Conservation (phyloP, 1,140 invertebrate genomes). For the Drosophila mauritiana region DNA sequence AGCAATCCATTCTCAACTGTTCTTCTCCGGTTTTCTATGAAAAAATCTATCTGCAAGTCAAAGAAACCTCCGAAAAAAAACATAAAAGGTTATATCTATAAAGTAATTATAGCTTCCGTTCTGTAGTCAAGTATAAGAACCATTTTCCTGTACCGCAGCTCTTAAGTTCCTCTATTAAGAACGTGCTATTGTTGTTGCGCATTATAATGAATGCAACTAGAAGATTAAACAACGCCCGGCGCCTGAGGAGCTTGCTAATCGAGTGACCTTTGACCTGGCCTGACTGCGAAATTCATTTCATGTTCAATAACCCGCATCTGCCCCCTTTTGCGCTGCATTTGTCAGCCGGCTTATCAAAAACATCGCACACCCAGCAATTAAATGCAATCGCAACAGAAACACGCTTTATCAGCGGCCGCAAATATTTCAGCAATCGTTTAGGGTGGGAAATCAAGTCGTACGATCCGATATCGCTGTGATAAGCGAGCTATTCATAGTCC, state of each 20-base stretch:
- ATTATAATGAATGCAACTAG: slow-evolving; percentile 2
- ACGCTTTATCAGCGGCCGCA: slow-evolving; percentile 16
- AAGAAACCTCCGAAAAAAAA: too few species aligned
- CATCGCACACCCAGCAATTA: slow-evolving; percentile 2
- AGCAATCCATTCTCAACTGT: too few species aligned
- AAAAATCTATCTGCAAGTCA: too few species aligned
- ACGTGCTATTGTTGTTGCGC: neutral
- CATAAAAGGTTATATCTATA: too few species aligned
- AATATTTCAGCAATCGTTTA: slow-evolving; percentile 25
- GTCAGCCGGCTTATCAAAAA: slow-evolving; percentile 11
- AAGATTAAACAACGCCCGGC: slow-evolving; percentile 22
- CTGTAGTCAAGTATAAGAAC: too few species aligned
- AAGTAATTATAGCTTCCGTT: too few species aligned
- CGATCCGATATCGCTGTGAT: slow-evolving; percentile 31
- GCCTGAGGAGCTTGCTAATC: slow-evolving; percentile 8
- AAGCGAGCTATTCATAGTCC: slow-evolving; percentile 8
- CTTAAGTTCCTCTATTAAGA: neutral
- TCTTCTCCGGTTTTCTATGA: too few species aligned
- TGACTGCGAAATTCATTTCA: slow-evolving; percentile 30
- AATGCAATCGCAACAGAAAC: slow-evolving; percentile 10
- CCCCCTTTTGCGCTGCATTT: slow-evolving; percentile 9
- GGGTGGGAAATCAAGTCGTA: slow-evolving; percentile 13
- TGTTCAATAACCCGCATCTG: neutral
- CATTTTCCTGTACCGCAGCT: neutral
- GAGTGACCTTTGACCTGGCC: slow-evolving; percentile 23